A percentile compares a stretch with the other conserved stretches of the same genome.
Evolutionary conservation across 2,113 vertebrate species (phyloP).

Genomic region (Corythaixoides concolor): DNA sequence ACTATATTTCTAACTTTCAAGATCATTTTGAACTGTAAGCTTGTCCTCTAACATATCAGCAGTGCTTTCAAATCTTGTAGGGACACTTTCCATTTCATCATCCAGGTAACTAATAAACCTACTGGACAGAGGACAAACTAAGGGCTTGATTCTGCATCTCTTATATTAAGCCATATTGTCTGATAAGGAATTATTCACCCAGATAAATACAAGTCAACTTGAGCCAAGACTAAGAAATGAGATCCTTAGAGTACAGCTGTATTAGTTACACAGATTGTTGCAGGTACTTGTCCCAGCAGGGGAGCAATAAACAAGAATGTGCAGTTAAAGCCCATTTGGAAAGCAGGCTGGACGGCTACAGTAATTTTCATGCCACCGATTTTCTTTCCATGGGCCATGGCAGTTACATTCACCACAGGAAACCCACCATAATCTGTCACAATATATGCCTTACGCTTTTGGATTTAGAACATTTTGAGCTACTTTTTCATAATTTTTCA

Average conservation of each 20-base stretch:
- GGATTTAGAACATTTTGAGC: background rate
- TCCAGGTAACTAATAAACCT: background rate
- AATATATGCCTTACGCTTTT: background rate
- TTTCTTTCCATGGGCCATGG: background rate
- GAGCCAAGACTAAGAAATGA: background rate
- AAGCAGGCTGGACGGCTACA: background rate
- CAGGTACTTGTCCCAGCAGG: conserved; percentile 1
- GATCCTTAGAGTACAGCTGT: background rate
- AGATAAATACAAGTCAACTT: background rate
- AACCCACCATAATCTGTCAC: background rate
- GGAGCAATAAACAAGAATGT: background rate
- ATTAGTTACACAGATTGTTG: background rate
- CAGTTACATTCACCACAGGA: conserved; percentile 29
- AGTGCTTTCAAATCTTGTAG: background rate
- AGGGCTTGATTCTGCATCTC: background rate
- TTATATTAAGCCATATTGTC: background rate
- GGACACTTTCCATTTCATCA: background rate
- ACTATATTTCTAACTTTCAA: background rate
- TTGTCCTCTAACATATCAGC: background rate
- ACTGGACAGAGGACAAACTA: background rate
- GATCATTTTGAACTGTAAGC: background rate
- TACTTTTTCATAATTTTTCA: background rate
- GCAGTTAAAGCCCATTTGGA: background rate
- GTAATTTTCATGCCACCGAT: background rate
- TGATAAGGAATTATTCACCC: background rate